Evolutionary conservation across 2,888 invertebrate species (phyloP), one percentile per base, ranked within the genome.

Genomic region (Pardosa pseudoannulata): DNA sequence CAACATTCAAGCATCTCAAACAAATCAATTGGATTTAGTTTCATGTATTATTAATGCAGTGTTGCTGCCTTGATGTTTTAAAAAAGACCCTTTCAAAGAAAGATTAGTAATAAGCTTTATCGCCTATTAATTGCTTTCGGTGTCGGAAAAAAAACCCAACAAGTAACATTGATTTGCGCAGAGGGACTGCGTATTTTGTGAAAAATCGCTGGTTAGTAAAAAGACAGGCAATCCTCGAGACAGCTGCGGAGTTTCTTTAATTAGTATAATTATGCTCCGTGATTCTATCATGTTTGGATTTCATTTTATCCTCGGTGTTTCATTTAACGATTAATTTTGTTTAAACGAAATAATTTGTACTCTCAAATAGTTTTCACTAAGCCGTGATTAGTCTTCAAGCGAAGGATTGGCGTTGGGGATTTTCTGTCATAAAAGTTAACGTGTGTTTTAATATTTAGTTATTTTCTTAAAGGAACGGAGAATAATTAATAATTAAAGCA

Each of bases 391-490:
- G 46, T 16, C 46, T 46, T 16, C 9, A 16, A 46, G 16, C 46
- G 9, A 36, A 36, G 9, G 5, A 36, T 36, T 36, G 16, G 46
- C 46, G 9, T 46, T 16, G 46, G 11, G 16, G 46, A 46, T 46
- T 46, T 46, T 46, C 11, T 46, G 46, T 46, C 46, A 46, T 46
- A 46, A 46, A 46, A 46, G 46, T 46, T 46, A 46, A 46, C 13
- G 46, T 16, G 16, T 46, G 16, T 16, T 16, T 46, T 46, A 16
- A 46, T 46, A 11, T 7, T n/a, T 16, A 16, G 9, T 16, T 46
- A 2, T 16, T 46, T 16, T 16, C 16, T 46, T 46, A 11, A 16
- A 13, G 46, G 9, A 7, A 16, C 46, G 16, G 46, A 16, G 5
- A 2, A 16, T 46, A 16, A 46, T 46, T 46, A 46, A 46, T 46